Conservation (phyloP, 2,113 vertebrate genomes). For the Gymnobelideus leadbeateri region DNA sequence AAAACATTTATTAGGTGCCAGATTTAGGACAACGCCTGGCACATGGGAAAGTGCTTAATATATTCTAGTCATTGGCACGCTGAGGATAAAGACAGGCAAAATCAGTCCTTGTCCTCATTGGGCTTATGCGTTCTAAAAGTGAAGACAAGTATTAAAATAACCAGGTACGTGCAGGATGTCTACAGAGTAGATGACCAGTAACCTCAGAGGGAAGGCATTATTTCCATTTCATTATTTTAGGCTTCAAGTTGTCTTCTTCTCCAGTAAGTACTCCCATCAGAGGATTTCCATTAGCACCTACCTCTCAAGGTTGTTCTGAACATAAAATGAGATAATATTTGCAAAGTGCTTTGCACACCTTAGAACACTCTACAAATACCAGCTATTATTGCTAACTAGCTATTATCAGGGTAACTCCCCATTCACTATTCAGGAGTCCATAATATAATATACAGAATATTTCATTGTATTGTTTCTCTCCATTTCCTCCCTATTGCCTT, state of each 20-base stretch:
- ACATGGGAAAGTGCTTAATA: background rate
- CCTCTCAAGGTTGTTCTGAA: background rate
- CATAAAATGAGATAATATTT: background rate
- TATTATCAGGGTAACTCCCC: background rate
- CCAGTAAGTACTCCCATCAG: background rate
- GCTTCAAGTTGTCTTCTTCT: background rate
- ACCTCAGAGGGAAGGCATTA: background rate
- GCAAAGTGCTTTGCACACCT: background rate
- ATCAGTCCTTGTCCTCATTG: background rate
- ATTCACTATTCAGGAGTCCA: background rate
- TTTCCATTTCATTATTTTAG: background rate
- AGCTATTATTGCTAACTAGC: background rate
- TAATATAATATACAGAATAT: rapidly evolving
- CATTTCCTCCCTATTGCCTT: rapidly evolving
- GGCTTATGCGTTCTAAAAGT: background rate
- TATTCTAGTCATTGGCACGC: background rate
- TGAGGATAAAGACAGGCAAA: background rate
- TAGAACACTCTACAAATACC: background rate
- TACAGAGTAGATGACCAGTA: background rate
- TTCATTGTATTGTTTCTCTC: too few species aligned
- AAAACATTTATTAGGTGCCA: background rate
- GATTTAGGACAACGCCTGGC: background rate
- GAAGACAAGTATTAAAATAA: background rate
- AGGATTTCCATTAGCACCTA: background rate
- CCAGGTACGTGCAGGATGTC: background rate